These are phyloP conservation scores for Scaptomyza graminum DNA, from an alignment of 1,140 invertebrate species.

Conservation along the genomic window DNA sequence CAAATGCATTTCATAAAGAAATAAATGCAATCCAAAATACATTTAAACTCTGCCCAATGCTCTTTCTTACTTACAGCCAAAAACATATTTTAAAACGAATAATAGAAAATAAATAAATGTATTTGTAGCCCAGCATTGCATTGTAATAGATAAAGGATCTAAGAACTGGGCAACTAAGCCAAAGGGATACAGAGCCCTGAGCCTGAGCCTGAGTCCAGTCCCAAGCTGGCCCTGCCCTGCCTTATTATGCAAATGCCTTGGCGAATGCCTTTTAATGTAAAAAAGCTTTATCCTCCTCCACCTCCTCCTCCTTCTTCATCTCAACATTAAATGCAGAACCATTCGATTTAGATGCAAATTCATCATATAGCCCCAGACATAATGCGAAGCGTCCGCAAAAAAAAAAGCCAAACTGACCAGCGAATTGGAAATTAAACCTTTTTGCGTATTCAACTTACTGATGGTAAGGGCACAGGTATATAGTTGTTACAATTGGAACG, in stretches of 20 bases:
- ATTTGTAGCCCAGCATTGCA: not conserved
- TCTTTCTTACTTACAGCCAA: not conserved
- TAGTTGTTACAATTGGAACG: too few species aligned
- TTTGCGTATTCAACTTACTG: not conserved
- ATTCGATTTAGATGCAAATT: slow-evolving; percentile 83
- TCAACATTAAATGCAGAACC: not conserved
- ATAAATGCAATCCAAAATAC: slow-evolving; percentile 1
- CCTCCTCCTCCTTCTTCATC: not conserved
- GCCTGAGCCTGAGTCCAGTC: slow-evolving; percentile 55
- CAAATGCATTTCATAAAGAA: not conserved
- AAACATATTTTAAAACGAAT: not conserved
- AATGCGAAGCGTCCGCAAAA: slow-evolving; percentile 37
- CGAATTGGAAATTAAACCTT: slow-evolving; percentile 43
- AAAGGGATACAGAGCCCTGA: slow-evolving; percentile 38
- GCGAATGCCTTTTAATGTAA: slow-evolving; percentile 61
- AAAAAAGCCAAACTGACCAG: not conserved
- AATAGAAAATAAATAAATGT: not conserved
- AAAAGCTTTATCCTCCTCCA: not conserved
- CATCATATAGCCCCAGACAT: slow-evolving; percentile 67
- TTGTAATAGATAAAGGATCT: slow-evolving; percentile 9
- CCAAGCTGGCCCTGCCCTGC: not conserved
- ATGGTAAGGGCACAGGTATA: not conserved
- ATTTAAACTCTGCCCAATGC: not conserved
- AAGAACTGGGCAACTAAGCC: slow-evolving; percentile 39
- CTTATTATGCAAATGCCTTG: slow-evolving; percentile 71